phyloP scores from a whole-genome alignment of 2,888 invertebrate species.

The Lasioglossum leucozonium region DNA sequence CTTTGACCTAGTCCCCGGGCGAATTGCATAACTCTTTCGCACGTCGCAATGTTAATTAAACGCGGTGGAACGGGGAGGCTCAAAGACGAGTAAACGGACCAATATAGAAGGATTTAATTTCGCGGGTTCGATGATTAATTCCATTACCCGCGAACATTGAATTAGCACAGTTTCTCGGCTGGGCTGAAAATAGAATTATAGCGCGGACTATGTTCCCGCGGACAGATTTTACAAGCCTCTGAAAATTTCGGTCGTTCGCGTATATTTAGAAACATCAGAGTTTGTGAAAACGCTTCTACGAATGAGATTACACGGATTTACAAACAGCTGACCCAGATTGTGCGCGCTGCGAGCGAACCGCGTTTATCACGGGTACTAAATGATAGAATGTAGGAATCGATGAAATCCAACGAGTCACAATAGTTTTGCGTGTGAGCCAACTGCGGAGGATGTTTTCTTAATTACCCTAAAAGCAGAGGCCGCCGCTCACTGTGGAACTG shows the following conservation, averaged over 20 bases:
- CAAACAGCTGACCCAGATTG: background rate
- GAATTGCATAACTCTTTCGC: conserved; percentile 28
- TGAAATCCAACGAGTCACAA: background rate
- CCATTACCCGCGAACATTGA: conserved; percentile 26
- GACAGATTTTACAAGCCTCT: conserved; percentile 3
- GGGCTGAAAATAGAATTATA: background rate
- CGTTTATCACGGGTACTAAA: background rate
- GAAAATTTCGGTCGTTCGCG: background rate
- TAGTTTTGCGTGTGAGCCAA: too few relatives aligned
- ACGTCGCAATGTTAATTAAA: conserved; percentile 41
- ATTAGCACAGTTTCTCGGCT: background rate
- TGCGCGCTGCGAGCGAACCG: background rate
- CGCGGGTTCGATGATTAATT: conserved; percentile 30
- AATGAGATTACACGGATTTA: background rate
- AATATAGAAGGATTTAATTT: conserved; percentile 18
- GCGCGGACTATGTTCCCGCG: too few relatives aligned
- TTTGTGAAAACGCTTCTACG: background rate
- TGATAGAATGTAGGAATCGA: background rate
- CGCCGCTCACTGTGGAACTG: too few relatives aligned
- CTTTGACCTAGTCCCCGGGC: conserved; percentile 37
- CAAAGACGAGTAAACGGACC: conserved; percentile 15
- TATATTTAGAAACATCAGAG: background rate
- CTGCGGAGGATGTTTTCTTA: too few relatives aligned
- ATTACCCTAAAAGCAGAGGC: too few relatives aligned
- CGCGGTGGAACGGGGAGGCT: conserved; percentile 12